phyloP scores from a whole-genome alignment of 1,140 invertebrate genomes.

The Heterodera schachtii region DNA sequence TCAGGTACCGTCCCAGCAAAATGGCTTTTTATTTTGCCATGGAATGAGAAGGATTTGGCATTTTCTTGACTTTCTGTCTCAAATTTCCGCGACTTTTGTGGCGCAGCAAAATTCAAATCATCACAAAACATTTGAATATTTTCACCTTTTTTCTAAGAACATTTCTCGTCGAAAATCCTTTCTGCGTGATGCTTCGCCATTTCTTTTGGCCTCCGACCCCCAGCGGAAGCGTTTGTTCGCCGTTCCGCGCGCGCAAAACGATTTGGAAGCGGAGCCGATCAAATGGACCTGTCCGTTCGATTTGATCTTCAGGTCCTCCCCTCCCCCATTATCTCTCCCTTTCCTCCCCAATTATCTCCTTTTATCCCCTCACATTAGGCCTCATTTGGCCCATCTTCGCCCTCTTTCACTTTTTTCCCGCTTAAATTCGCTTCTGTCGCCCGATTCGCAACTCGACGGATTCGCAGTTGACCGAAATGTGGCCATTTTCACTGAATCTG shows the following conservation, averaged over 20 bases:
- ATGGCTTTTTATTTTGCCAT: too few species aligned
- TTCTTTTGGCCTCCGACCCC: constrained; percentile 25
- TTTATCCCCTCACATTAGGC: not conserved
- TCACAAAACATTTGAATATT: too few species aligned
- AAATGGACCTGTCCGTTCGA: constrained; percentile 27
- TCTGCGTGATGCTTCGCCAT: not conserved
- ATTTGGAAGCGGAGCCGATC: not conserved
- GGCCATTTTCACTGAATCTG: constrained; percentile 14
- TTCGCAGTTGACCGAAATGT: constrained; percentile 22
- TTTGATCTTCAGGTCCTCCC: constrained; percentile 24
- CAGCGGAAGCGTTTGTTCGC: constrained; percentile 27
- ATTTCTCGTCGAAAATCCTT: not conserved
- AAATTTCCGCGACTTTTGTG: too few species aligned
- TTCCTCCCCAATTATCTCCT: not conserved
- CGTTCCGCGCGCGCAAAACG: not conserved
- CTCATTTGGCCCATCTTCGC: not conserved
- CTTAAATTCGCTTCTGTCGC: not conserved
- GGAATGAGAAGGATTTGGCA: too few species aligned
- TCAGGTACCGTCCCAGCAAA: not conserved
- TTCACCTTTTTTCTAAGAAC: not conserved
- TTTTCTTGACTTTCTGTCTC: too few species aligned
- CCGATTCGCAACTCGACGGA: not conserved
- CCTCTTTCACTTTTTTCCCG: not conserved
- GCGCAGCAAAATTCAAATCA: too few species aligned
- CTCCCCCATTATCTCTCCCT: too few species aligned